These are phyloP conservation scores for Tetrapedia diversipes DNA, from an alignment of 2,888 invertebrate genomes.

Conservation along the genomic window DNA sequence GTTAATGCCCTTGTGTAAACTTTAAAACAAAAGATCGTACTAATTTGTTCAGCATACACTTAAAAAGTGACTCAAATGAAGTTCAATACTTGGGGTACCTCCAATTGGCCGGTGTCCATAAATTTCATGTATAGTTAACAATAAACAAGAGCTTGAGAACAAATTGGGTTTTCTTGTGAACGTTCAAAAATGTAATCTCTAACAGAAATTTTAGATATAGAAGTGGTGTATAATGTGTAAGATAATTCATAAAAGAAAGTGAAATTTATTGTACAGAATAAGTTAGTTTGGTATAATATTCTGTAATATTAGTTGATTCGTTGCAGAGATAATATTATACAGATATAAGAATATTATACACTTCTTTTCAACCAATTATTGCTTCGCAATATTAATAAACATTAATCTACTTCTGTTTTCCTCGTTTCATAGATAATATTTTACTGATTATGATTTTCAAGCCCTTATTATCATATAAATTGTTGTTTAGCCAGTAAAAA, in stretches of 20 bases:
- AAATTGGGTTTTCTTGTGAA: background rate
- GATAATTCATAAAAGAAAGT: background rate
- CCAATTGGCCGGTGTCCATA: slow-evolving; percentile 36
- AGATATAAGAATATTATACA: background rate
- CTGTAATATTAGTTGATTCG: background rate
- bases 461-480: no score
- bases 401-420: no score
- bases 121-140: slow-evolving; percentile 12
- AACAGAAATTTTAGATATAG: background rate
- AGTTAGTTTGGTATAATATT: no score
- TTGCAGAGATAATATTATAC: background rate
- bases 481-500: no score
- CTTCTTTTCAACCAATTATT: background rate
- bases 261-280: background rate
- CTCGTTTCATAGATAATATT: no score
- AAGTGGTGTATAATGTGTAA: background rate
- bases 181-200: background rate
- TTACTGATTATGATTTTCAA: no score
- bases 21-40: background rate
- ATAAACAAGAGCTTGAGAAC: background rate
- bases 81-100: slow-evolving; percentile 23
- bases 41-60: background rate
- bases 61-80: slow-evolving; percentile 1
- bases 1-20: slow-evolving; percentile 25
- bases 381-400: no score